These are phyloP conservation scores for Acridotheres tristis DNA, from an alignment of 2,797 vertebrate species.

Conservation along the genomic window DNA sequence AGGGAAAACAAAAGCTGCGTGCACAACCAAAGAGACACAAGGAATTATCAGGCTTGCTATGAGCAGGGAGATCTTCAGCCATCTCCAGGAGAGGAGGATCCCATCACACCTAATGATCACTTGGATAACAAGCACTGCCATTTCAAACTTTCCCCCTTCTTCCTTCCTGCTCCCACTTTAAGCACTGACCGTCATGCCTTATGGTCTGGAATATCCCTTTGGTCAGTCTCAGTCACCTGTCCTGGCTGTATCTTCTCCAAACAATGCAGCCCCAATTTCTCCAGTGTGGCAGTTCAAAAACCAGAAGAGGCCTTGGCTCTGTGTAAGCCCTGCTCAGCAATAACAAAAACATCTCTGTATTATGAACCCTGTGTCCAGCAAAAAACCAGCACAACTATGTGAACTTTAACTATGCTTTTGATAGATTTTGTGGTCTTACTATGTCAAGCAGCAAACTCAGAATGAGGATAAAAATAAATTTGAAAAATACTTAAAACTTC, in stretches of 20 bases:
- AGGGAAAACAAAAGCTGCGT: neutral
- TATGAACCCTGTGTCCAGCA: too few relatives aligned
- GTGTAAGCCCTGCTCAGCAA: neutral
- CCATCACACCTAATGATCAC: fast-evolving
- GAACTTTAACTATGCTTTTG: neutral
- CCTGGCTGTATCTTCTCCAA: neutral
- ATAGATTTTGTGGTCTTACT: neutral
- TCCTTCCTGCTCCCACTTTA: neutral
- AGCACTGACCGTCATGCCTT: neutral
- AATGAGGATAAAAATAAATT: neutral
- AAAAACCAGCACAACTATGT: neutral
- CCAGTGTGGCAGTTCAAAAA: neutral
- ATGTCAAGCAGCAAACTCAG: neutral
- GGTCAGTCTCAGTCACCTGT: neutral
- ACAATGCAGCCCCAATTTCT: fast-evolving
- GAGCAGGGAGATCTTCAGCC: neutral
- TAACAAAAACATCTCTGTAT: neutral
- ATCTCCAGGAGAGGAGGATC: neutral
- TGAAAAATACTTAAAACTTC: neutral
- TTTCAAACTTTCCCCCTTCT: neutral
- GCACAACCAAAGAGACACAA: neutral
- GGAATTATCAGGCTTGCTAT: neutral
- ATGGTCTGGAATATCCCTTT: neutral
- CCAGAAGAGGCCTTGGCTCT: neutral
- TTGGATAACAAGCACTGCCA: neutral